Percentiles rank a stretch among this genome's conserved stretches.
phyloP scores from a whole-genome alignment of 2,888 invertebrate genomes.

The Acleris cristana region DNA sequence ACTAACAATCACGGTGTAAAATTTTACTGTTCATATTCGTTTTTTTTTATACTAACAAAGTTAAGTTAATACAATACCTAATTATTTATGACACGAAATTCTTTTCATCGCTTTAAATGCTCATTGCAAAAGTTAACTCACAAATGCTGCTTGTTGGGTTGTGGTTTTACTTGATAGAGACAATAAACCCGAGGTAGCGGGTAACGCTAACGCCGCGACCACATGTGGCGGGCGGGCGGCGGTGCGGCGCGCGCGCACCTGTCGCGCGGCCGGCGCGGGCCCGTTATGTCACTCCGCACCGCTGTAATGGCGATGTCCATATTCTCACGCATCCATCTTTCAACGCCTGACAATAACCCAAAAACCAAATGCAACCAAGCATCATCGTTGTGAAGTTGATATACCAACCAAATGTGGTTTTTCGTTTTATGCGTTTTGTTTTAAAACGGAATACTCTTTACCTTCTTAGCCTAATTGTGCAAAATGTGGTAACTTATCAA shows the following conservation, averaged over 20 bases:
- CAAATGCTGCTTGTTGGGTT: background rate
- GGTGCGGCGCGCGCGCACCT: slow-evolving; percentile 22
- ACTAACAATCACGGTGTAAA: slow-evolving; percentile 1
- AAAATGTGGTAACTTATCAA: too few species aligned
- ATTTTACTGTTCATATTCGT: too few species aligned
- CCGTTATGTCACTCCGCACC: slow-evolving; percentile 42
- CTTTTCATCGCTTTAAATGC: too few species aligned
- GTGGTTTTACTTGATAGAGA: slow-evolving; percentile 8
- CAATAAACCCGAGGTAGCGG: slow-evolving; percentile 28
- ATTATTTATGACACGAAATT: too few species aligned
- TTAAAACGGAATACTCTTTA: too few species aligned
- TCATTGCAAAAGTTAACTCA: too few species aligned
- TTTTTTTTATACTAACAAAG: background rate
- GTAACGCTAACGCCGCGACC: slow-evolving; percentile 25
- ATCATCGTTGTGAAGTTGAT: too few species aligned
- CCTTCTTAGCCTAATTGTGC: too few species aligned
- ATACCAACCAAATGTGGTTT: too few species aligned
- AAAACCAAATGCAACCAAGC: background rate
- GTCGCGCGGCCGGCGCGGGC: slow-evolving; percentile 30
- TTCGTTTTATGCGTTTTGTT: too few species aligned
- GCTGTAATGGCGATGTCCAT: slow-evolving; percentile 47
- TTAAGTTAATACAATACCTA: background rate
- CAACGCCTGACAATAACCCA: slow-evolving; percentile 44
- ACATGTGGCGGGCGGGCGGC: slow-evolving; percentile 34
- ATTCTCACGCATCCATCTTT: slow-evolving; percentile 72